Evolutionary conservation across 2,888 invertebrate genomes (phyloP), one percentile per base, ranked within the genome.

Genomic region (Melieria omissa): DNA sequence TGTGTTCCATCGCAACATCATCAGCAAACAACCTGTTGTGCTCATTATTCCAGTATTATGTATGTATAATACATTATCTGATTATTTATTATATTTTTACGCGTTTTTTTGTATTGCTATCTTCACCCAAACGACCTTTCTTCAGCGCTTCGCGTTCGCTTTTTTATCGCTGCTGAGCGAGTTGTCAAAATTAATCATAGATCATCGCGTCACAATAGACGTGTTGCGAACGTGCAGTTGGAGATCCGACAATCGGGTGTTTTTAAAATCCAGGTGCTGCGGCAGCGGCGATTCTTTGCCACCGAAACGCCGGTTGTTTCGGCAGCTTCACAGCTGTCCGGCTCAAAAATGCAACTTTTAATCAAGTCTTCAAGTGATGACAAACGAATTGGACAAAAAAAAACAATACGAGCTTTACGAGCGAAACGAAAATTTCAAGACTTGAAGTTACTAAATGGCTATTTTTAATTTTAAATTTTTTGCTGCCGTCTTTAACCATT

Each of bases 1-100:
- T 77, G 69, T 75, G 61, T 76, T 71, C 71, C 73, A 72, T 71
- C 73, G 76, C 74, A 77, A 75, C 75, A 77, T 77, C 77, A 78
- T 77, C 78, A 76, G 76, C 73, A 77, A 77, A 75, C 77, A 78
- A 78, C 78, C 78, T 78, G 78, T 78, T 78, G 77, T 75, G 69
- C n/a, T 74, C 73, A 76, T 77, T 76, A 76, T 66, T 66, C 46
- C 41, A 54, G 62, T 68, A 61, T 62, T 61, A 14, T 62, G 29
- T 54, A 47, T 61, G 49, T 29, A 41, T 60, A 55, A 52, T 77
- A 74, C 67, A 73, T 77, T 67, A 64, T 73, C 46, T 64, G 52
- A 46, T 63, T 16, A 64, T 64, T 74, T 73, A 66, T 10, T 58
- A 60, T 61, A 12, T 64, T 44, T 60, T 54, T 65, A 29, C 29